Evolutionary conservation across 2,888 invertebrate species (phyloP), one percentile per base, ranked within the genome.

Genomic region (Nemoura dubitans): DNA sequence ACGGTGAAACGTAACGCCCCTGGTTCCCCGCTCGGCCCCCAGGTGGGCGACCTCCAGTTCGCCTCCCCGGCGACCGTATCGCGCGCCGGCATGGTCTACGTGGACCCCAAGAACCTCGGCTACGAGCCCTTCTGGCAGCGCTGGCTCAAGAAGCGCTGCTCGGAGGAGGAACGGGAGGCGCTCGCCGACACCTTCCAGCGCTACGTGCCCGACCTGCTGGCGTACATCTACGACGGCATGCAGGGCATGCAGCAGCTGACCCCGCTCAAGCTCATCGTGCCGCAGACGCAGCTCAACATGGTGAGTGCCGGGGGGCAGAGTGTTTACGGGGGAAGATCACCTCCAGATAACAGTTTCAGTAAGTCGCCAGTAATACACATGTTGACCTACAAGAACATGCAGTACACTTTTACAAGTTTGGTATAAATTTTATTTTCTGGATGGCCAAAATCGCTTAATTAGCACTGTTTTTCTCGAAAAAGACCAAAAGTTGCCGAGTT

Each of bases 21-120:
- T 36, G 36, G 10, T 10, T 36, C 10, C 5, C 36, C 36, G 10
- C 5, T 10, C 36, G 10, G 59, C 59, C 14, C 16, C 14, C 88
- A 95, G 95, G 97, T 98, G 30, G 97, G 96, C 0, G 96, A 98
- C 91, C 92, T 98, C 88, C 95, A 95, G 91, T 97, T 96, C 90
- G 98, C 98, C 0, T 98, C 98, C 0, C 98, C 98, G 0, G 98
- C 98, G 0, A 98, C 97, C 0, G 97, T 98, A 1, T 98, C 98
- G 0, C 93, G 98, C 86, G 97, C 97, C 10, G 98, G 98, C 43
- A 98, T 98, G 97, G 97, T 98, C 14, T 98, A 95, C 90, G 97
- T 98, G 0, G 98, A 98, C 90, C 97, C 98, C 0, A 97, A 97
- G 92, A 97, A 97, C 91, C 93, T 98, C 88, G 97, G 97, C 0